Evolutionary conservation across 1,140 invertebrate genomes (phyloP).

Genomic region (Magallana ariakensis): DNA sequence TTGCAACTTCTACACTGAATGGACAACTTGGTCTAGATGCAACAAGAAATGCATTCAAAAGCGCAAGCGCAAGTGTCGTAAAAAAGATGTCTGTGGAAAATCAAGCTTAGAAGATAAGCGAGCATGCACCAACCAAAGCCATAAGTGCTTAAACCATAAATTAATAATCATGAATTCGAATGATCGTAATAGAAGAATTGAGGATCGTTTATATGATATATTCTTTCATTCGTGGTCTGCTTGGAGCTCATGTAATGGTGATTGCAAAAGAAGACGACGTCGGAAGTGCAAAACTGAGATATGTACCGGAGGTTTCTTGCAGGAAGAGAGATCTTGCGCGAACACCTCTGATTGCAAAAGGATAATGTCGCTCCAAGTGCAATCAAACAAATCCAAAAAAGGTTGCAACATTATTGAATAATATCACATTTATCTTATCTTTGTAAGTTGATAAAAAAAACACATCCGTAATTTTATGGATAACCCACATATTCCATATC

Average conservation of each 20-base stretch:
- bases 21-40: constrained; percentile 83
- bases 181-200: constrained; percentile 69
- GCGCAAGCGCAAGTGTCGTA: constrained; percentile 81
- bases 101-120: constrained; percentile 78
- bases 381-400: background rate
- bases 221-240: constrained; percentile 84
- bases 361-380: background rate
- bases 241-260: constrained; percentile 83
- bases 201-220: constrained; percentile 74
- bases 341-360: constrained; percentile 8
- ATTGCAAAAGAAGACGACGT: constrained; percentile 83
- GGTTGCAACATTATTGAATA: background rate
- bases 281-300: constrained; percentile 85
- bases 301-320: constrained; percentile 87
- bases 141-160: constrained; percentile 46
- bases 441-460: too few relatives aligned
- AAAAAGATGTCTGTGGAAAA: constrained; percentile 81
- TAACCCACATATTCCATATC: background rate
- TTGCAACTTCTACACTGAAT: constrained; percentile 68
- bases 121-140: constrained; percentile 62
- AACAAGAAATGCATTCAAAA: constrained; percentile 82
- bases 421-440: too few relatives aligned
- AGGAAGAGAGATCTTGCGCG: constrained; percentile 89
- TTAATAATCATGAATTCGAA: constrained; percentile 64
- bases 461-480: too few relatives aligned